Evolutionary conservation across 2,797 vertebrate genomes (phyloP), one percentile per base, ranked within the genome.

Genomic region (Sebastes taczanowskii): DNA sequence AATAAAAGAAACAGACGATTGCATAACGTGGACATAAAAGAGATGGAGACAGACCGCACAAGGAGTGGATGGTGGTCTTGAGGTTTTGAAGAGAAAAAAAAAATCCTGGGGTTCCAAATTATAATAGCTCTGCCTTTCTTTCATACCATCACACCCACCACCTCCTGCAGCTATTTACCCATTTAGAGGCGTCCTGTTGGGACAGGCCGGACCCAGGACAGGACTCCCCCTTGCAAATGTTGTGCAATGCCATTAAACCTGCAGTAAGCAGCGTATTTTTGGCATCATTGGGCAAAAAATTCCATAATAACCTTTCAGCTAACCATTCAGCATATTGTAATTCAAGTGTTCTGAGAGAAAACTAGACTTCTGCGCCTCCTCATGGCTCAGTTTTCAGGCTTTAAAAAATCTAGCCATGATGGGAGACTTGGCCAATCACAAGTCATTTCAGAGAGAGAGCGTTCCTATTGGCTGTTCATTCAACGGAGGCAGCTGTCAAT

Each of bases 1-100:
- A 91, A 88, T 86, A 80, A 92, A 93, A 91, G 91, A 84, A 92
- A 85, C 79, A 87, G 84, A 86, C 66, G 52, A 84, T 93, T 94
- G 90, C 90, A 68, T 93, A 94, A 94, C 82, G 8, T 27, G 42
- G 73, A 77, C 80, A 89, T 80, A 23, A 86, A 87, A 88, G 86
- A 86, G 70, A 83, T 27, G 68, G 81, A 91, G 84, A 81, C 67
- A 81, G 82, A 78, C 79, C 79, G 74, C 74, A 77, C 30, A 23
- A 83, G 80, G 81, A 84, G 81, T 68, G 78, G 78, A 86, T 85
- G 83, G 83, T 88, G 79, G 85, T 83, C 74, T 71, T 23, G 23
- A 23, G 23, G 23, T 90, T 90, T 86, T 82, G 67, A 88, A 82
- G 85, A 81, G 78, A 42, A 42, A 46, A 46, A 18, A 90, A 42